Conservation (phyloP, 2,113 vertebrate species). For the Protomyctophum bolini region DNA sequence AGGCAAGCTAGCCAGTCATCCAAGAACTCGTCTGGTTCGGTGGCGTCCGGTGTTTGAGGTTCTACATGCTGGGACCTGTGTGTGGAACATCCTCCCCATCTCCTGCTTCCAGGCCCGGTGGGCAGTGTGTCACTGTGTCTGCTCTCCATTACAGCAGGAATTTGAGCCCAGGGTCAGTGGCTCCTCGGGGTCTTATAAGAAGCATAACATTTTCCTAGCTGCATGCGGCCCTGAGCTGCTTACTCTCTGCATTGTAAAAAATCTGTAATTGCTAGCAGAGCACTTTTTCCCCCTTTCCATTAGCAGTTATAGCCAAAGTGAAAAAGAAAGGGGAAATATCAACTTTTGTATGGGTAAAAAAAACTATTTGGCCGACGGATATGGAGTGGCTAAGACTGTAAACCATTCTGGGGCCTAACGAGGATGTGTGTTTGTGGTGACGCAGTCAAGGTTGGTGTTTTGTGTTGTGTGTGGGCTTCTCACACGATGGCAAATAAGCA, state of each 20-base stretch:
- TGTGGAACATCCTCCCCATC: conserved; percentile 19
- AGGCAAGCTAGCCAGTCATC: not conserved
- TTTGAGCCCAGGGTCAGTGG: conserved; percentile 44
- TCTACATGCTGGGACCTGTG: conserved; percentile 20
- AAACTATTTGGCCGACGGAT: conserved; percentile 21
- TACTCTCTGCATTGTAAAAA: conserved; percentile 40
- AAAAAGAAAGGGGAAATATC: conserved; percentile 28
- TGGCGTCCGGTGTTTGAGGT: not conserved
- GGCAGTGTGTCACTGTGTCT: conserved; percentile 40
- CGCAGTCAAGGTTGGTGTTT: conserved; percentile 6
- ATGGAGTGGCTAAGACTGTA: not conserved
- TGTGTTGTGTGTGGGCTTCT: not conserved
- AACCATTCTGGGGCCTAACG: not conserved
- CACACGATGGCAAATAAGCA: conserved; percentile 5
- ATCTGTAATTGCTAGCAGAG: conserved; percentile 53
- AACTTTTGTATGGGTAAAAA: conserved; percentile 22
- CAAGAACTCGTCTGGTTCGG: not conserved
- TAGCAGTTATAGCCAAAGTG: not conserved
- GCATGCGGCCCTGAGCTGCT: conserved; percentile 23
- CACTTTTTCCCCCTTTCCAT: conserved; percentile 44
- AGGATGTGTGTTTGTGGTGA: conserved; percentile 16
- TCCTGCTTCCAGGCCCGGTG: not conserved
- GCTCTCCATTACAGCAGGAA: conserved; percentile 50
- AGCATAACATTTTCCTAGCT: conserved; percentile 61
- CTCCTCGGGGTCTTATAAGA: conserved; percentile 46